Evolutionary conservation across 1,140 invertebrate species (phyloP).

Genomic region (Oryctes rhinoceros): DNA sequence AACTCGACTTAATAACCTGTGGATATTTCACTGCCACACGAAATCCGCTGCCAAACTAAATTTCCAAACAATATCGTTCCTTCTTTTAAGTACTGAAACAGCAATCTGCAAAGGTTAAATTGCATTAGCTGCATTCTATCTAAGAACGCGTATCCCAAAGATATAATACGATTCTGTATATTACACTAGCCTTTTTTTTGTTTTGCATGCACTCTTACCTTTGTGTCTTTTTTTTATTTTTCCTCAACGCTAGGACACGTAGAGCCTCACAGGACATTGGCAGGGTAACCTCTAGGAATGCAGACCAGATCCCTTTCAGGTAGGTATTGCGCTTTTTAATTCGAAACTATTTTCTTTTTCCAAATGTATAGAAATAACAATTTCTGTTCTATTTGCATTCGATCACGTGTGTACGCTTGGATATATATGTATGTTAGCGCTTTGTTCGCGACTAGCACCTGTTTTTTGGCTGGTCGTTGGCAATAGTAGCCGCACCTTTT

Average conservation of each 20-base stretch:
- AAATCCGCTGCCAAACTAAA: no score
- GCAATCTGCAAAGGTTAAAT: no score
- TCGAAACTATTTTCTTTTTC: neutral
- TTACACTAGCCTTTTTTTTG: no score
- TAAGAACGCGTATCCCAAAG: no score
- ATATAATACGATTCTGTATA: no score
- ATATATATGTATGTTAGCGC: neutral
- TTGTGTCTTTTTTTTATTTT: slow-evolving; percentile 58
- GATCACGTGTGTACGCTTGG: neutral
- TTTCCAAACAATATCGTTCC: no score
- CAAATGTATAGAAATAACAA: no score
- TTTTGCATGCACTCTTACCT: slow-evolving; percentile 58
- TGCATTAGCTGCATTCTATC: no score
- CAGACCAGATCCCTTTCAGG: slow-evolving; percentile 40
- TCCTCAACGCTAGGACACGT: slow-evolving; percentile 70
- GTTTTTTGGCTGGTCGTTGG: neutral
- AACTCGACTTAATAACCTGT: no score
- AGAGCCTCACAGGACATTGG: slow-evolving; percentile 79
- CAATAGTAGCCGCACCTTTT: neutral
- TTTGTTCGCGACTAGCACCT: neutral
- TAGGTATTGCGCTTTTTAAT: slow-evolving; percentile 32
- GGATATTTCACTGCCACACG: no score
- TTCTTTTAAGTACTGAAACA: no score
- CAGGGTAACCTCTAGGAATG: slow-evolving; percentile 66
- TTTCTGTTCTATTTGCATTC: neutral